Evolutionary conservation across 2,888 invertebrate genomes (phyloP).

Genomic region (Mimachlamys varia): DNA sequence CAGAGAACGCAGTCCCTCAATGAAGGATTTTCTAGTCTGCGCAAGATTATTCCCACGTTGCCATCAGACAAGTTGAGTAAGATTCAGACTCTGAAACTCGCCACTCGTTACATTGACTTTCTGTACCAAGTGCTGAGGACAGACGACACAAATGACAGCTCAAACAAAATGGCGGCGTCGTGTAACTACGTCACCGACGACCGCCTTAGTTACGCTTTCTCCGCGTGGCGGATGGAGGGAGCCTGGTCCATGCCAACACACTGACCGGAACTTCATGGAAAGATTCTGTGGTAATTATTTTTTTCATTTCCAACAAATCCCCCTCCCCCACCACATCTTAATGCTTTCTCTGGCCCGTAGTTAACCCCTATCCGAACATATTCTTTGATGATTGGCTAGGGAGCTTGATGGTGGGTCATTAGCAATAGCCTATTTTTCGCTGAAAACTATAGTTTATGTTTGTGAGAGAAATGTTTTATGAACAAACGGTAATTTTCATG

Average conservation of each 20-base stretch:
- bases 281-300: background rate
- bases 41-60: constrained; percentile 97
- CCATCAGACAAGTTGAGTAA: constrained; percentile 99
- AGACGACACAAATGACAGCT: constrained; percentile 53
- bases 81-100: constrained; percentile 97
- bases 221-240: constrained; percentile 98
- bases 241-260: constrained; percentile 87
- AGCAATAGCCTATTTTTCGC: background rate
- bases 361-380: background rate
- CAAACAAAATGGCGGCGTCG: constrained; percentile 65
- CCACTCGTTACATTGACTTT: constrained; percentile 97
- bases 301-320: background rate
- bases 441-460: background rate
- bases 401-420: background rate
- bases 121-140: constrained; percentile 81
- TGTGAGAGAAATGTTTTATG: background rate
- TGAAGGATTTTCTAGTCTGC: constrained; percentile 93
- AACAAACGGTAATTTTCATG: background rate
- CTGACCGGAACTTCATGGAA: constrained; percentile 47
- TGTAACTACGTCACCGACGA: constrained; percentile 91
- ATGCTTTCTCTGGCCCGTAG: background rate
- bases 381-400: background rate
- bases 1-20: constrained; percentile 84
- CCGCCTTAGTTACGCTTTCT: constrained; percentile 95
- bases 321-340: background rate